phyloP scores from a whole-genome alignment of 2,113 vertebrate genomes.

The Apteryx mantelli region DNA sequence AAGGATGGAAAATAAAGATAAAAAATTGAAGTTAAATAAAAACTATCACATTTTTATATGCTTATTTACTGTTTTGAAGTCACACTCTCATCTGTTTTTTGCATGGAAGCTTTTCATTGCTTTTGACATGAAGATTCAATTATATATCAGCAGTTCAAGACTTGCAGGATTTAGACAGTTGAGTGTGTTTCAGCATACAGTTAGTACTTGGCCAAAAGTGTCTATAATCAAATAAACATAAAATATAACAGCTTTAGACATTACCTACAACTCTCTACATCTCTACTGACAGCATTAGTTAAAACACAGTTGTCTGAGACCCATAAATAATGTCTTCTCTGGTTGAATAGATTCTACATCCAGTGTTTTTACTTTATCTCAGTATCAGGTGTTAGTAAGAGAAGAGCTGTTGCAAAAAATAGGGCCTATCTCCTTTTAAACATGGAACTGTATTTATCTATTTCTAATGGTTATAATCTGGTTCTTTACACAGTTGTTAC shows the following conservation, averaged over 20 bases:
- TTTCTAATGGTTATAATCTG: background rate
- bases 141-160: background rate
- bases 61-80: background rate
- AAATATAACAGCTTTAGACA: background rate
- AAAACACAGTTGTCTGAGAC: background rate
- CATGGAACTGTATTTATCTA: background rate
- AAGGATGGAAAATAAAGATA: background rate
- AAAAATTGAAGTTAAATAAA: background rate
- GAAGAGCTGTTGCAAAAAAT: background rate
- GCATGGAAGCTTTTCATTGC: background rate
- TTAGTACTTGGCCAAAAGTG: background rate
- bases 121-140: background rate
- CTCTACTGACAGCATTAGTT: background rate
- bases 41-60: background rate
- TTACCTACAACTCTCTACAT: background rate
- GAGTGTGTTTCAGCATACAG: background rate
- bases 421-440: background rate
- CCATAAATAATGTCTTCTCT: background rate
- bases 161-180: background rate
- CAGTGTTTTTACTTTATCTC: background rate
- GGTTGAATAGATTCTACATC: background rate
- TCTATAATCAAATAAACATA: background rate
- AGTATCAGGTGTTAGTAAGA: background rate
- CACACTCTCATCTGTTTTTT: background rate
- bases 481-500: background rate